A percentile compares a stretch with the other conserved stretches of the same genome.
Evolutionary conservation across 2,113 vertebrate genomes (phyloP).

Genomic region (Rhinolophus sinicus): DNA sequence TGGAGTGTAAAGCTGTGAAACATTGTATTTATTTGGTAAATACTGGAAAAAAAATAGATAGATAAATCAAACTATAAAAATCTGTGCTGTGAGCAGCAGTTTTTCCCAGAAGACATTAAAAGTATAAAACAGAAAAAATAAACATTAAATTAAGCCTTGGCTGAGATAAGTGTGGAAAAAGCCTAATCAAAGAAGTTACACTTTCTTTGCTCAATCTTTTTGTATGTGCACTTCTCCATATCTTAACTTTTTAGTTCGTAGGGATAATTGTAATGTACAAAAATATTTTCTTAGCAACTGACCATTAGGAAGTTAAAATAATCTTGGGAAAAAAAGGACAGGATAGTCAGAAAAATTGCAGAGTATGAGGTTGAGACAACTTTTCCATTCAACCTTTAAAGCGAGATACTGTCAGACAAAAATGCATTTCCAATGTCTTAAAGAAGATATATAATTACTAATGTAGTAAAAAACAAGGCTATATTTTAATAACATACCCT

Average conservation of each 20-base stretch:
- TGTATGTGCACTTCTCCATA: not conserved
- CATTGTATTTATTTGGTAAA: slow-evolving; percentile 64
- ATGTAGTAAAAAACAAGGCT: not conserved
- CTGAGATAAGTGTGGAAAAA: slow-evolving; percentile 47
- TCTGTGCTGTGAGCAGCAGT: slow-evolving; percentile 34
- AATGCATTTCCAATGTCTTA: not conserved
- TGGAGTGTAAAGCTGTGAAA: slow-evolving; percentile 5
- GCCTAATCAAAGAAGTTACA: slow-evolving; percentile 53
- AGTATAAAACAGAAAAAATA: slow-evolving; percentile 65
- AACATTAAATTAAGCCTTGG: slow-evolving; percentile 70
- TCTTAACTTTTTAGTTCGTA: not conserved
- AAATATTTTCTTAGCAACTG: not conserved
- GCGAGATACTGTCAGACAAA: not conserved
- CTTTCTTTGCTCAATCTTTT: not conserved
- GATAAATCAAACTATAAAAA: slow-evolving; percentile 71
- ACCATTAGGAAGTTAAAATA: slow-evolving; percentile 12
- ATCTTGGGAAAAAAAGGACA: not conserved
- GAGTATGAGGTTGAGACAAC: not conserved
- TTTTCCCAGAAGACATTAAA: slow-evolving; percentile 47
- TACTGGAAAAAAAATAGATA: slow-evolving; percentile 63
- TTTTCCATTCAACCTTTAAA: slow-evolving; percentile 18
- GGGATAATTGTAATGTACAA: not conserved
- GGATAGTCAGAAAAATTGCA: not conserved
- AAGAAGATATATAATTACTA: not conserved
- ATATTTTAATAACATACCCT: slow-evolving; percentile 17